phyloP scores from a whole-genome alignment of 2,888 invertebrate species.

The Hirudinaria manillensis region DNA sequence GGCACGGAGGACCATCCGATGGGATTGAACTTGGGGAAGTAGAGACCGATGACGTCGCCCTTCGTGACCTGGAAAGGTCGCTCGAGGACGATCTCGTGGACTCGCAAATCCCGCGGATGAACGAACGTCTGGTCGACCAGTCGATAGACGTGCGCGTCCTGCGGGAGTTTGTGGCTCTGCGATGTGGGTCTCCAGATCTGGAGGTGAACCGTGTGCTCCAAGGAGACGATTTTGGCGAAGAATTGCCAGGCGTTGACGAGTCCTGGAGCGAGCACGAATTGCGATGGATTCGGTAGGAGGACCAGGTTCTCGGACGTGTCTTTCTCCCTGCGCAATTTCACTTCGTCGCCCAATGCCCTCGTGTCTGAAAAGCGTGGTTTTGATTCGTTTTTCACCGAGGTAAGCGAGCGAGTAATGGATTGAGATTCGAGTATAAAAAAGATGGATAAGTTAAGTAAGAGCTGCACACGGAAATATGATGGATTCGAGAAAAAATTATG shows the following conservation, averaged over 20 bases:
- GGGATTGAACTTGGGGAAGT: slow-evolving; percentile 38
- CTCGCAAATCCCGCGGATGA: slow-evolving; percentile 35
- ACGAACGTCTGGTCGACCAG: slow-evolving; percentile 37
- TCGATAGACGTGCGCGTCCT: slow-evolving; percentile 23
- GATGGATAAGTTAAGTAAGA: too few species aligned
- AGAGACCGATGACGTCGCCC: slow-evolving; percentile 38
- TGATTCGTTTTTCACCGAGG: too few species aligned
- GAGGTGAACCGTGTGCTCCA: slow-evolving; percentile 35
- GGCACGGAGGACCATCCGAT: slow-evolving; percentile 38
- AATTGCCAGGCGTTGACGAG: slow-evolving; percentile 36
- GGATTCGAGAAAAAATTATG: too few species aligned
- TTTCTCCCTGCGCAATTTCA: slow-evolving; percentile 35
- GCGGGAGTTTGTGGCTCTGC: not conserved
- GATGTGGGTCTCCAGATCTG: slow-evolving; percentile 31
- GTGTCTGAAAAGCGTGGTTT: slow-evolving; percentile 38
- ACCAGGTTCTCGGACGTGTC: slow-evolving; percentile 33
- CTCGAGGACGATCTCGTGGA: slow-evolving; percentile 34
- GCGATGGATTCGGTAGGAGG: slow-evolving; percentile 37
- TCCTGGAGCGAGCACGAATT: slow-evolving; percentile 33
- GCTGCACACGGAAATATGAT: too few species aligned
- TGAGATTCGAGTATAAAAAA: too few species aligned
- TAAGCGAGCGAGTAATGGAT: too few species aligned
- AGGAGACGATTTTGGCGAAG: slow-evolving; percentile 37
- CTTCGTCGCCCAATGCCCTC: slow-evolving; percentile 37
- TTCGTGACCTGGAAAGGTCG: slow-evolving; percentile 26